Base-by-base conservation (phyloP, 2,888 invertebrate species). In the Dendrolimus pini region DNA sequence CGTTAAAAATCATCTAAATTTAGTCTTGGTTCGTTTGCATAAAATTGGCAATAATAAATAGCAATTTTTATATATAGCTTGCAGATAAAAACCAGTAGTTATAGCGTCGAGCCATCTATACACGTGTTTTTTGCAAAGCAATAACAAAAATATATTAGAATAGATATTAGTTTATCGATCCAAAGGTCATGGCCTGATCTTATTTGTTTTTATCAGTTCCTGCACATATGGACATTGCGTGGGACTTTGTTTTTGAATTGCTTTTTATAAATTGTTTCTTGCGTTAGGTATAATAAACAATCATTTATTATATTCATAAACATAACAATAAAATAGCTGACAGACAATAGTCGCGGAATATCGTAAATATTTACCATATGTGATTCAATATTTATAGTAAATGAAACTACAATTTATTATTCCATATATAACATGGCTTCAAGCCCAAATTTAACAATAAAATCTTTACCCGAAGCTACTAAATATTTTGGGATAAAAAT, bases 221-320 rank as follows among this genome's bases (percentile, higher is more conserved):
- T 54, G 59, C 41, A 66, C 52, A 60, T 62, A 61, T 63, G 54
- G 60, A 62, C 53, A 52, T 57, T 60, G 69, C 64, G 77, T 74
- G 59, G 74, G 72, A 60, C 68, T 73, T 62, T 72, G 63, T 72
- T 73, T 71, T 65, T 70, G 12, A 47, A 47, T 3, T 47, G 47
- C 47, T 47, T 47, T 47, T 47, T 3, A 47, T 47, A 10, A 10
- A 47, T 47, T 47, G 9, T 47, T 47, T 47, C 12, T 47, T 10
- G 12, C 3, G 12, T 47, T 10, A 47, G 9, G 12, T 47, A 9
- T 10, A 10, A 47, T 47, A 47, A 47, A 47, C 47, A 47, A 47
- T 47, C 6, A 10, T 47, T 47, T 47, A 6, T 47, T 47, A 47
- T 47, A 47, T 47, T 12, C 47, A 47, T 47, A 47, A 47, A 8